Base-by-base conservation (phyloP, 2,888 invertebrate species). In the Cheilosia pagana region DNA sequence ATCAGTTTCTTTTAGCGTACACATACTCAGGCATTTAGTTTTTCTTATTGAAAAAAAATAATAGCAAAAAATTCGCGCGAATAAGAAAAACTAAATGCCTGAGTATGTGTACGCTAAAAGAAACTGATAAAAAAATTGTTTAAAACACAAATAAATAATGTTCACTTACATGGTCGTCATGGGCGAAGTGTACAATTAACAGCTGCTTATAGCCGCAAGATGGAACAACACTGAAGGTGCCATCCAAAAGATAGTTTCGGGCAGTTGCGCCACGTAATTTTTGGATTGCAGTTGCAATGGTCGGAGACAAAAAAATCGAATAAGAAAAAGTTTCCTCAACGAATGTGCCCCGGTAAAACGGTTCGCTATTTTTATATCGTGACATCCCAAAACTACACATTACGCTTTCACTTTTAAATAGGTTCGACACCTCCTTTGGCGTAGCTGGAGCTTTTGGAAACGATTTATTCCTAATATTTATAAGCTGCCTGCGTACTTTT, bases 181-280 rank as follows among this genome's bases (percentile, higher is more conserved):
- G 45, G 3, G 31, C 41, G 31, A 68, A 45, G 28, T 45, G 41
- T 3, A 53, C 14, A 19, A 43, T 45, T 2, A 67, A 41, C 3
- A 55, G 55, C 31, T 55, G 68, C 41, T 68, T 68, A 28, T 45
- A 68, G 6, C 67, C 67, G 28, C 67, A 68, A 43, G 19, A 41
- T 55, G 28, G 55, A 1, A 55, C 55, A 21, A 68, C 28, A 55
- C 21, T 68, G n/a, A 70, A 55, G 14, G 68, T 55, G 28, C 45
- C 68, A 55, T 55, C 68, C 55, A 55, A 21, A 43, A 55, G 19
- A 55, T 53, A 68, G 14, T 67, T 45, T 28, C 21, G 3, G 28
- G 2, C 8, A 16, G 21, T 25, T 43, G 14, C 25, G 1, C 43
- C 14, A 2, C 25, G 28, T 41, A 67, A 39, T 12, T 41, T 67